Evolutionary conservation across 2,888 invertebrate genomes (phyloP).

Genomic region (Rutpela maculata): DNA sequence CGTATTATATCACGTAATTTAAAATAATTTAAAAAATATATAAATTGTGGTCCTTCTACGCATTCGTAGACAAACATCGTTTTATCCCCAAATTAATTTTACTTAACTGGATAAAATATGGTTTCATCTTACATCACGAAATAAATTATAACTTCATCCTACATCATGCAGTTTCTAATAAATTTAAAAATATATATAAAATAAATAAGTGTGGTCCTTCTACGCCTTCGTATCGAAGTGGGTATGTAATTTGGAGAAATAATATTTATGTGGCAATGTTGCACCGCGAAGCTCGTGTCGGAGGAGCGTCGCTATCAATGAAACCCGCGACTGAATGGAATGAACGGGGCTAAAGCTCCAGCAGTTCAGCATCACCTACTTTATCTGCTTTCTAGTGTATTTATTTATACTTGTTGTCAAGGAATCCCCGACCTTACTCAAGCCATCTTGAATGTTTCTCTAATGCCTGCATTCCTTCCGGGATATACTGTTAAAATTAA

Average conservation of each 20-base stretch:
- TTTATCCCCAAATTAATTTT: no score
- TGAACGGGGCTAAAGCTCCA: conserved; percentile 50
- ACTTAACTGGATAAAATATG: no score
- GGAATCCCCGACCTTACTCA: conserved; percentile 53
- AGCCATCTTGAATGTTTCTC: conserved; percentile 38
- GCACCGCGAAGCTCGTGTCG: conserved; percentile 50
- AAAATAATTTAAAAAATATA: no score
- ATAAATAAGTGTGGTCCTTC: no score
- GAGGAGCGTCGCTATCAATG: conserved; percentile 57
- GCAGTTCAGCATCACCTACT: conserved; percentile 41
- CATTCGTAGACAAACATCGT: no score
- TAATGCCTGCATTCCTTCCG: conserved; percentile 37
- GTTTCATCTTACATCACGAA: no score
- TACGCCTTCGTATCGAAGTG: no score
- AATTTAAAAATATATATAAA: no score
- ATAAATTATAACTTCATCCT: no score
- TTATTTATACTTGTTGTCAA: conserved; percentile 57
- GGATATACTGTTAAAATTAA: conserved; percentile 32
- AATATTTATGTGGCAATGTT: conserved; percentile 19
- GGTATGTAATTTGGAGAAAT: neutral
- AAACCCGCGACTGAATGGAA: conserved; percentile 58
- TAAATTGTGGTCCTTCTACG: no score
- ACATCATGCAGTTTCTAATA: no score
- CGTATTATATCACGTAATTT: no score
- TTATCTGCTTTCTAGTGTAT: conserved; percentile 51